Percentiles rank a stretch among this genome's conserved stretches.
These are phyloP conservation scores for Mastomys natalensis DNA, from an alignment of 2,113 vertebrate genomes.

Conservation along the genomic window DNA sequence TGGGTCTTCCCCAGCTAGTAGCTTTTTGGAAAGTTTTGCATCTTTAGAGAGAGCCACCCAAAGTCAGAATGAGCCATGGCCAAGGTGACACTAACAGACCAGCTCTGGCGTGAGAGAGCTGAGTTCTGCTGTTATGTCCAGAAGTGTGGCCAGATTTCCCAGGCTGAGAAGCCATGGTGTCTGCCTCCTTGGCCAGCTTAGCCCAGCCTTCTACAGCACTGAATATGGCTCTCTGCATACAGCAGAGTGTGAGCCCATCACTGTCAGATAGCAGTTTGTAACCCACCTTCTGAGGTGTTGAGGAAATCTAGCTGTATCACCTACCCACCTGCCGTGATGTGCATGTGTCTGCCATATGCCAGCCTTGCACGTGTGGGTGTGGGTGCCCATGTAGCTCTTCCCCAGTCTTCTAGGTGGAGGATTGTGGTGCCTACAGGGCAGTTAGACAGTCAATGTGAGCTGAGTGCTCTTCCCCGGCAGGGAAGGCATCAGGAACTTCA, in stretches of 20 bases:
- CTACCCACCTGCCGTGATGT: neutral
- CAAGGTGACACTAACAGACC: neutral
- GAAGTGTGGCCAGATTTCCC: no score
- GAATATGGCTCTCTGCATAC: neutral
- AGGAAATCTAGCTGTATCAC: constrained; percentile 48
- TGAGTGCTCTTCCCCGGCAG: neutral
- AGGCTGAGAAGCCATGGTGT: neutral
- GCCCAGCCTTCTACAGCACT: neutral
- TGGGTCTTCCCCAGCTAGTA: neutral
- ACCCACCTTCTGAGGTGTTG: constrained; percentile 38
- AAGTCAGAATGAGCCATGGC: neutral
- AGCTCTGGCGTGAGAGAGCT: neutral
- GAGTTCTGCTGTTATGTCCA: neutral
- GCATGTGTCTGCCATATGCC: constrained; percentile 41
- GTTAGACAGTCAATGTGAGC: neutral
- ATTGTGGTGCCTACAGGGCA: neutral
- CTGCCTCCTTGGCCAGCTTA: fast-evolving
- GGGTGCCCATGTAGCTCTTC: neutral
- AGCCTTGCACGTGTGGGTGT: neutral
- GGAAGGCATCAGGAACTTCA: neutral
- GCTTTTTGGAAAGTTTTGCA: neutral
- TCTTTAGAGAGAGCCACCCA: neutral
- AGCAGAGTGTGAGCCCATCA: neutral
- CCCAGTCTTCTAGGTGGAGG: neutral
- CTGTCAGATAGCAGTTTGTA: constrained; percentile 59